phyloP scores from a whole-genome alignment of 2,888 invertebrate species.

The Aphidius colemani region DNA sequence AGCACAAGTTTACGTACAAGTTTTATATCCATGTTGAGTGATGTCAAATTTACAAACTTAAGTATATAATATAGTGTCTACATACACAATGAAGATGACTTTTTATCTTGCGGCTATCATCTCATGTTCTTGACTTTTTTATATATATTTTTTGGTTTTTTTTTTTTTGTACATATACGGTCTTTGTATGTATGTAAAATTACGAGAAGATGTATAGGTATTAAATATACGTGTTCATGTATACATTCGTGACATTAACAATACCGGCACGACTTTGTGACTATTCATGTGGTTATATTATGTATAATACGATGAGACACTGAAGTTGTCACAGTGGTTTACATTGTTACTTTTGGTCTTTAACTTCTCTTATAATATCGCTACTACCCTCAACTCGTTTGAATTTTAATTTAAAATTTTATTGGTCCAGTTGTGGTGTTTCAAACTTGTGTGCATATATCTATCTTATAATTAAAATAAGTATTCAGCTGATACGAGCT shows the following conservation, averaged over 20 bases:
- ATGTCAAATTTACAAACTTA: too few relatives aligned
- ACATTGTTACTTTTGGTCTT: conserved; percentile 14
- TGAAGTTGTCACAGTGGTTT: conserved; percentile 35
- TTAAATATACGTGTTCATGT: conserved; percentile 19
- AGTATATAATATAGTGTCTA: neutral
- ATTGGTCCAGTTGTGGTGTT: conserved; percentile 21
- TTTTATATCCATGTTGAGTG: too few relatives aligned
- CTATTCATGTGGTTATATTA: conserved; percentile 22
- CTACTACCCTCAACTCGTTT: conserved; percentile 31
- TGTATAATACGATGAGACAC: conserved; percentile 35
- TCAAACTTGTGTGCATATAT: too few relatives aligned
- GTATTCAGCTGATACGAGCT: too few relatives aligned
- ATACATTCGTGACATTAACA: conserved; percentile 38
- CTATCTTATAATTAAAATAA: too few relatives aligned
- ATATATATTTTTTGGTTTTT: too few relatives aligned
- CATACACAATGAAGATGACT: neutral
- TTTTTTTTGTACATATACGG: too few relatives aligned
- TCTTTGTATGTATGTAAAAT: neutral
- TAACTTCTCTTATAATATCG: neutral
- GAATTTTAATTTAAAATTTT: conserved; percentile 48
- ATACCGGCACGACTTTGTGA: conserved; percentile 36
- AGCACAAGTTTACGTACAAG: too few relatives aligned
- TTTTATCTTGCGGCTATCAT: too few relatives aligned
- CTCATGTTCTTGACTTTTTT: too few relatives aligned
- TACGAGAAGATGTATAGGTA: conserved; percentile 1